A percentile compares a stretch with the other conserved stretches of the same genome.
These are phyloP conservation scores for Drosophila seclusa DNA, from an alignment of 2,888 invertebrate genomes.

Conservation along the genomic window DNA sequence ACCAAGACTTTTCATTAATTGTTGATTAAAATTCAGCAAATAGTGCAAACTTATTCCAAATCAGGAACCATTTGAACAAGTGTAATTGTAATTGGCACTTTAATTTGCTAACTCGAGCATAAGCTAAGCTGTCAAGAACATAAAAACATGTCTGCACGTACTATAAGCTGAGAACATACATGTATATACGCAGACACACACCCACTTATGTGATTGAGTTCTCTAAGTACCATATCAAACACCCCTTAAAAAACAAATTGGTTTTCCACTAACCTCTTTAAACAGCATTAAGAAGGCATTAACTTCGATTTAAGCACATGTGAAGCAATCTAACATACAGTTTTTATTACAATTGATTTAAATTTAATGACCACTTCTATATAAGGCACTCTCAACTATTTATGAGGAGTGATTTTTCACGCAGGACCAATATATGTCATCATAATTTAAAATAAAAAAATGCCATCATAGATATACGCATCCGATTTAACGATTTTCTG, in stretches of 20 bases:
- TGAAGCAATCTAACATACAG: not conserved
- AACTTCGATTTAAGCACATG: constrained; percentile 4
- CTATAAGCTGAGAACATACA: not conserved
- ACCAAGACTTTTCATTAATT: not conserved
- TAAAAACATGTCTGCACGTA: not conserved
- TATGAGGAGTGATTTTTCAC: constrained; percentile 8
- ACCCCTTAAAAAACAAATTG: not conserved
- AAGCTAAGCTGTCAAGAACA: not conserved
- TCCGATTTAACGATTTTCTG: not conserved
- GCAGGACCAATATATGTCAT: not conserved
- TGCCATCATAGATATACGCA: not conserved
- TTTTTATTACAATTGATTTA: constrained; percentile 24
- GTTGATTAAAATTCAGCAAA: not conserved
- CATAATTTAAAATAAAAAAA: constrained; percentile 26
- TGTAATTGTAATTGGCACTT: too few relatives aligned
- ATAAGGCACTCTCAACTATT: constrained; percentile 8
- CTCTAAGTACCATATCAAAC: not conserved
- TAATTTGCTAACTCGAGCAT: too few relatives aligned
- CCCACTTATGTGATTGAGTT: not conserved
- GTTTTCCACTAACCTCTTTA: not conserved
- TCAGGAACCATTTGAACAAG: not conserved
- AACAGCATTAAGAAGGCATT: not conserved
- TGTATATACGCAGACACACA: not conserved
- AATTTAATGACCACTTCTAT: constrained; percentile 19
- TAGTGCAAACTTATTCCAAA: not conserved